These are phyloP conservation scores for Equus przewalskii DNA, from an alignment of 2,113 vertebrate genomes.

Conservation along the genomic window DNA sequence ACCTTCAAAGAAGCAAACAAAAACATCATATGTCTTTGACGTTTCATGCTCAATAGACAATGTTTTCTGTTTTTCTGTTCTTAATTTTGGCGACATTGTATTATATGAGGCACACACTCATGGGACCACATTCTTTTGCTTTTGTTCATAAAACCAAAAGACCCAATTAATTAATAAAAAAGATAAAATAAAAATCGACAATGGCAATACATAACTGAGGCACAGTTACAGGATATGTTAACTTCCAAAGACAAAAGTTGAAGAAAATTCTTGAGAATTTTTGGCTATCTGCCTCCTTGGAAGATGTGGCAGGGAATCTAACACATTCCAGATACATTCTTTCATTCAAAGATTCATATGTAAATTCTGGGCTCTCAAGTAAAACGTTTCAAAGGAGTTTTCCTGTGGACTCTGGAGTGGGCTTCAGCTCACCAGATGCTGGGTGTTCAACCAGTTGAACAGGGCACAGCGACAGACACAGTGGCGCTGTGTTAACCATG, in stretches of 20 bases:
- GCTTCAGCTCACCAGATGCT: neutral
- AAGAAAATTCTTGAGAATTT: neutral
- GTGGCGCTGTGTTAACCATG: no score
- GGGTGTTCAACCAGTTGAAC: neutral
- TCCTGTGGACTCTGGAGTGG: neutral
- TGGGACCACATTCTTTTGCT: neutral
- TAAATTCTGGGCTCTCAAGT: neutral
- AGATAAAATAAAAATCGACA: constrained; percentile 5
- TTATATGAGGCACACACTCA: neutral
- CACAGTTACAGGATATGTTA: neutral
- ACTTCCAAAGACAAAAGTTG: constrained; percentile 42
- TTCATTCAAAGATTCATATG: neutral
- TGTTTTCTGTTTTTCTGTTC: constrained; percentile 44
- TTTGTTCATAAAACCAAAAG: neutral
- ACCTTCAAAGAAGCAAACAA: constrained; percentile 29
- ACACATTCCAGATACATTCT: neutral
- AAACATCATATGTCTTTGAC: constrained; percentile 4
- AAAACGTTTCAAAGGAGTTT: neutral
- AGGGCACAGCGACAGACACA: no score
- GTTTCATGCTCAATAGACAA: neutral
- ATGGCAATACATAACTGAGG: neutral
- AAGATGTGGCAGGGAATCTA: neutral
- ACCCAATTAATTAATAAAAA: neutral
- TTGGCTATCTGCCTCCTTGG: neutral
- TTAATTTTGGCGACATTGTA: constrained; percentile 1